Conservation (phyloP, 2,888 invertebrate species). For the Mimumesa dahlbomi region DNA sequence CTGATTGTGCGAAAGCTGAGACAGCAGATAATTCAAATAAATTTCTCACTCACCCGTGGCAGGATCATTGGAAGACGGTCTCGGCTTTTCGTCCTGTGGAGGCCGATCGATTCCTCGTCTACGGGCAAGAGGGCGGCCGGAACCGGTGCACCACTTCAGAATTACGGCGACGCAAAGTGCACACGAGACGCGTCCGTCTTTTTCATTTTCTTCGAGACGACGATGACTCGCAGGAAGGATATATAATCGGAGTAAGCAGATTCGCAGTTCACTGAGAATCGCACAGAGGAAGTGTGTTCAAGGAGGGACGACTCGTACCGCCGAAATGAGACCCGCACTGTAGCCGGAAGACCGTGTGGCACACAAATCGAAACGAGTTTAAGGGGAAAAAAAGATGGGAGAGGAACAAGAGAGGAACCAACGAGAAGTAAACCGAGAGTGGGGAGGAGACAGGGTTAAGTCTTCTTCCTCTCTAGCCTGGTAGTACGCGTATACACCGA, state of each 20-base stretch:
- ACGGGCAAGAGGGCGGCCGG: conserved; percentile 21
- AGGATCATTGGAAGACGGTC: not conserved
- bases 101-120: conserved; percentile 36
- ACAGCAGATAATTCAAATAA: not conserved
- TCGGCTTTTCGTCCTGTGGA: not conserved
- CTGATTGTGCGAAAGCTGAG: not conserved
- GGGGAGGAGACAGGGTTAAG: too few relatives aligned
- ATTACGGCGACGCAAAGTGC: conserved; percentile 34
- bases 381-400: conserved; percentile 13
- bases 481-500: too few relatives aligned
- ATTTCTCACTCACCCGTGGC: not conserved
- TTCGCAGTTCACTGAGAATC: conserved; percentile 50
- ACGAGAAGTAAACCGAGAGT: not conserved
- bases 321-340: conserved; percentile 61
- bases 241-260: conserved; percentile 8
- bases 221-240: not conserved
- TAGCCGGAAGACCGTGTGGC: conserved; percentile 65
- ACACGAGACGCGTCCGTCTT: conserved; percentile 17
- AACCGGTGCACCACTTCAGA: conserved; percentile 42
- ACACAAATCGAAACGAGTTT: conserved; percentile 46
- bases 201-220: conserved; percentile 9
- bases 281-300: conserved; percentile 22
- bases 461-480: too few relatives aligned
- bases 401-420: conserved; percentile 23
- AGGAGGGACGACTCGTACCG: conserved; percentile 14